A percentile compares a stretch with the other conserved stretches of the same genome.
These are phyloP conservation scores for Jacana jacana DNA, from an alignment of 2,113 vertebrate genomes.

Conservation along the genomic window DNA sequence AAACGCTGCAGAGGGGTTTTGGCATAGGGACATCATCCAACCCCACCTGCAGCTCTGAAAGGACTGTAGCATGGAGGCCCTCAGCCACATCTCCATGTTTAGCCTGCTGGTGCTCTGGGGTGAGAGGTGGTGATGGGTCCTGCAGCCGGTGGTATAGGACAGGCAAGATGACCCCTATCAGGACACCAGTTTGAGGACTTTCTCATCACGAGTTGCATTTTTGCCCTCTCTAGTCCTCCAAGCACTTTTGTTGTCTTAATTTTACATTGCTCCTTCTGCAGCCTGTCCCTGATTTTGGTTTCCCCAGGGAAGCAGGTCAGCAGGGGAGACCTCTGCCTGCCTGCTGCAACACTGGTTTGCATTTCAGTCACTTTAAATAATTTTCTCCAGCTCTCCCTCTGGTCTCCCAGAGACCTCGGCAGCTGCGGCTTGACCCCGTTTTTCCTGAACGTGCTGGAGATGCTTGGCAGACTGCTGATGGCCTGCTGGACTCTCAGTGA, in stretches of 20 bases:
- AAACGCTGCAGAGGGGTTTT: rapidly evolving
- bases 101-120: neutral
- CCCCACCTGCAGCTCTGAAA: neutral
- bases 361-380: neutral
- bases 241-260: neutral
- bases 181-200: neutral
- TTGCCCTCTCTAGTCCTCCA: neutral
- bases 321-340: neutral
- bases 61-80: rapidly evolving
- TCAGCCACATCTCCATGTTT: neutral
- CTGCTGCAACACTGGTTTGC: neutral
- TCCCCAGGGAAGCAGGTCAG: neutral
- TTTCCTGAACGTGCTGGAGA: neutral
- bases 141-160: rapidly evolving
- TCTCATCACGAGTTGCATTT: neutral
- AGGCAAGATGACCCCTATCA: neutral
- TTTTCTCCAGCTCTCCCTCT: neutral
- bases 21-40: neutral
- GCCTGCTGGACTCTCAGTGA: neutral
- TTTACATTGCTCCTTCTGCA: neutral
- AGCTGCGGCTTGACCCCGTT: neutral
- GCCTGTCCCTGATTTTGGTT: neutral
- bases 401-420: neutral
- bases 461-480: too few relatives aligned
- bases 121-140: neutral